phyloP scores from a whole-genome alignment of 2,797 vertebrate genomes.

The Aratinga solstitialis region DNA sequence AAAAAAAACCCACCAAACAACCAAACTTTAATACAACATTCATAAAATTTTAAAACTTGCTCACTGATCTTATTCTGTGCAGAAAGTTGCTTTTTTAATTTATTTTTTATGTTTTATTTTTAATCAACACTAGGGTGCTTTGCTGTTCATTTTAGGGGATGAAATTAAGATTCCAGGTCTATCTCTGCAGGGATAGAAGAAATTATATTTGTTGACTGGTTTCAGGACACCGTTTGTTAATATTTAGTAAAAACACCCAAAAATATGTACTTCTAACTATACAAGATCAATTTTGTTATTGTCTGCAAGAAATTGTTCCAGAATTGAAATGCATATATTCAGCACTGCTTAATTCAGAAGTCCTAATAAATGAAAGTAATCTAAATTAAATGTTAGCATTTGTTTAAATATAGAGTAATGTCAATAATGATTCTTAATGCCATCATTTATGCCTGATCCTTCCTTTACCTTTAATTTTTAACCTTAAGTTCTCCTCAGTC shows the following conservation, averaged over 20 bases:
- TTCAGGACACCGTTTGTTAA: not conserved
- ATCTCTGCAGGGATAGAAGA: not conserved
- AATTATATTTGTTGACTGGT: not conserved
- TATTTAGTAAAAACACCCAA: fast-evolving
- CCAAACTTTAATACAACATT: not conserved
- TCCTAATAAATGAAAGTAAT: not conserved
- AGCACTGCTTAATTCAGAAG: not conserved
- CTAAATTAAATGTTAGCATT: not conserved
- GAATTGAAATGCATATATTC: not conserved
- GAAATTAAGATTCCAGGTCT: not conserved
- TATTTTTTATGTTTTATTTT: not conserved
- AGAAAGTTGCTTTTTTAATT: not conserved
- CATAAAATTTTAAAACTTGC: not conserved
- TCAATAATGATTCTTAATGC: not conserved
- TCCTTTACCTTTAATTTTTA: not conserved
- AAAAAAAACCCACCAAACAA: not conserved
- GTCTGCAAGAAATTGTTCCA: not conserved
- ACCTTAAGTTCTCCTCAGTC: not conserved
- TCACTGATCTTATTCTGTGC: not conserved
- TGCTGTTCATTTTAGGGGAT: not conserved
- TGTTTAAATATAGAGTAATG: not conserved
- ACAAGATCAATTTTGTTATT: not conserved
- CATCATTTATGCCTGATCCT: not conserved
- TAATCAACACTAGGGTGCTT: not conserved
- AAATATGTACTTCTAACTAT: not conserved